Evolutionary conservation across 35 echinoderm and acorn worm genomes (phyloP).

Genomic region (Lytechinus variegatus): DNA sequence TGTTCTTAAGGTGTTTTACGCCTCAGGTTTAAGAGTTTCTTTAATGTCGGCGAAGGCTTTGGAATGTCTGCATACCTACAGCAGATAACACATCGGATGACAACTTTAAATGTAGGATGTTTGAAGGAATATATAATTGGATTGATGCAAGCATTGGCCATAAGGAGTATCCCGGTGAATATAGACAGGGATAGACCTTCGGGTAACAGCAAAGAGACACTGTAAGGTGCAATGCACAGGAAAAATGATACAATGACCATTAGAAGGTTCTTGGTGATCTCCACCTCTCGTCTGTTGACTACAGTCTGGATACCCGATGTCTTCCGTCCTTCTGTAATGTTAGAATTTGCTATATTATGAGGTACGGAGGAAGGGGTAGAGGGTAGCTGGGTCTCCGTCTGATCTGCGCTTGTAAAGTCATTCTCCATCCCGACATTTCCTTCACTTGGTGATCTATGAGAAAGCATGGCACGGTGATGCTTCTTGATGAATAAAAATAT

Average conservation of each 20-base stretch:
- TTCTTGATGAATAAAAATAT: slow-evolving; percentile 33
- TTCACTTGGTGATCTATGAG: not conserved
- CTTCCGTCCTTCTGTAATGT: not conserved
- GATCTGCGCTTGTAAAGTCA: not conserved
- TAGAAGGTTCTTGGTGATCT: slow-evolving; percentile 82
- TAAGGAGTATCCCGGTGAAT: slow-evolving; percentile 52
- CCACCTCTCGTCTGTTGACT: slow-evolving; percentile 53
- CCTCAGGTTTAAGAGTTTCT: not conserved
- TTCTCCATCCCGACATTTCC: not conserved
- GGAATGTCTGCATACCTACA: slow-evolving; percentile 38
- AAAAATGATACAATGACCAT: slow-evolving; percentile 58
- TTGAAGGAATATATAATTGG: slow-evolving; percentile 65
- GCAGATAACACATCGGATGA: slow-evolving; percentile 29
- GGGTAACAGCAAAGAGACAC: slow-evolving; percentile 41
- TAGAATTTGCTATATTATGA: not conserved
- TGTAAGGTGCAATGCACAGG: slow-evolving; percentile 57
- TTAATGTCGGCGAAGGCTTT: slow-evolving; percentile 14
- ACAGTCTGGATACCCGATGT: not conserved
- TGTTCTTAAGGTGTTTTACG: not conserved
- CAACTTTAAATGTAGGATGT: slow-evolving; percentile 71
- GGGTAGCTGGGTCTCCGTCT: not conserved
- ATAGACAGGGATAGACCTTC: slow-evolving; percentile 24
- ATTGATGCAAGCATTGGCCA: slow-evolving; percentile 57
- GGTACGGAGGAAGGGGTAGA: not conserved
- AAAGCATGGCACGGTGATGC: slow-evolving; percentile 38